Evolutionary conservation across 1,140 invertebrate genomes (phyloP), one percentile per base, ranked within the genome.

Genomic region (Phymastichus coffea): DNA sequence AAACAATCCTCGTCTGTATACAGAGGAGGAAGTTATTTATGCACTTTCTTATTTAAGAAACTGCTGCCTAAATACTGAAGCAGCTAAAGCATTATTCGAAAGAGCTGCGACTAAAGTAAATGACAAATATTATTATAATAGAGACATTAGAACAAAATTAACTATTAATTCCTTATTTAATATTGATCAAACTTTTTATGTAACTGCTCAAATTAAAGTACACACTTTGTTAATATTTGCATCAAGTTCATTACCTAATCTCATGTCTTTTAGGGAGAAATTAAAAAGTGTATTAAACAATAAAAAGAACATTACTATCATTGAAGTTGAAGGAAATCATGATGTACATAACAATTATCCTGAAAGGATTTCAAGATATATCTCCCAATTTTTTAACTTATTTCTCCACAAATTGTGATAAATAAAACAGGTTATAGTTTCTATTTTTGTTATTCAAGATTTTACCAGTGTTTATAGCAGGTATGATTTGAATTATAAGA

Each of bases 321-420:
- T 62, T 1, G 25, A 40, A 46, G 20, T 59, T 37, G 19, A 46
- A 28, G 86, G 86, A 15, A 82, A 82, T 73, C 87, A 88, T 75
- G 85, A 87, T 74, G 73, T 87, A 9, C 87, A 88, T 69, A 75
- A 85, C 59, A 83, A 84, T 63, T 66, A 83, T 68, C 84, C 86
- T 4, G 79, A 84, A 70, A 74, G 55, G 56, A 70, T 87, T 44
- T 80, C 79, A 6, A 65, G 68, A 7, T 43, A 74, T 54, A 66
- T 85, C 56, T 67, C 53, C 35, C 56, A 69, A 59, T 83, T 83
- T 76, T 57, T 73, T 25, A 63, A 68, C 51, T 37, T 49, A 65
- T 58, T 70, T 28, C 69, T 68, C 65, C 69, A 66, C 52, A 70
- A 72, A 63, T 60, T 74, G n/a, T 69, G 61, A 48, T 47, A n/a